Evolutionary conservation across 2,888 invertebrate species (phyloP).

Genomic region (Drosophila incognita): DNA sequence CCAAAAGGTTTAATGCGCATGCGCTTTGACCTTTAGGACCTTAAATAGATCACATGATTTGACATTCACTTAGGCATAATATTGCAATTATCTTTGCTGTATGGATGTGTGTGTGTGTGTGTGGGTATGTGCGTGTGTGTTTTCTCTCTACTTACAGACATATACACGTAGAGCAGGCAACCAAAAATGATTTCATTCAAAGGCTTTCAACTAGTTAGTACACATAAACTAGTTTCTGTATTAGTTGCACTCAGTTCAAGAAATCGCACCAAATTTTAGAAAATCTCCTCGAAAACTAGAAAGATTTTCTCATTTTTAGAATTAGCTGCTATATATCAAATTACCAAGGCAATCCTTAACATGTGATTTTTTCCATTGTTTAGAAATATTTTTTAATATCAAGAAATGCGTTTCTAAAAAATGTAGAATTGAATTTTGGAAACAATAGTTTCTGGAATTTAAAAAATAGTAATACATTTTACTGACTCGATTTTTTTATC

Average conservation of each 20-base stretch:
- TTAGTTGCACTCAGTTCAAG: not conserved
- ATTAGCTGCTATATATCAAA: not conserved
- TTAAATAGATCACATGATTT: conserved; percentile 85
- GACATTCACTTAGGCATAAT: conserved; percentile 83
- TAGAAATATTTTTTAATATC: not conserved
- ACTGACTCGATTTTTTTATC: not conserved
- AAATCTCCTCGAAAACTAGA: not conserved
- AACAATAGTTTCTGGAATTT: not conserved
- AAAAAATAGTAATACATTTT: not conserved
- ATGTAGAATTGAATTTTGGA: too few species aligned
- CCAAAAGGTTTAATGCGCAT: conserved; percentile 63
- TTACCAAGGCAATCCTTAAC: not conserved
- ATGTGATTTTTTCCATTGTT: not conserved
- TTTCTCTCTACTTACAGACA: conserved; percentile 48
- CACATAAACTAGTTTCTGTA: conserved; percentile 33
- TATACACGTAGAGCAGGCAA: conserved; percentile 52
- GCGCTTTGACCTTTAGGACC: conserved; percentile 73
- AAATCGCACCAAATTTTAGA: not conserved
- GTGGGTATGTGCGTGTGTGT: not conserved
- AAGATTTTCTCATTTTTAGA: not conserved
- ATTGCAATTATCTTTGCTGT: conserved; percentile 70
- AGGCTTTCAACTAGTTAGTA: conserved; percentile 12
- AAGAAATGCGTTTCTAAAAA: not conserved
- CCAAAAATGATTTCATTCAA: conserved; percentile 26
- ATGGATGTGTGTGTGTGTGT: conserved; percentile 27